A percentile compares a stretch with the other conserved stretches of the same genome.
phyloP scores from a whole-genome alignment of 2,888 invertebrate species.

The Scotopteryx bipunctaria region DNA sequence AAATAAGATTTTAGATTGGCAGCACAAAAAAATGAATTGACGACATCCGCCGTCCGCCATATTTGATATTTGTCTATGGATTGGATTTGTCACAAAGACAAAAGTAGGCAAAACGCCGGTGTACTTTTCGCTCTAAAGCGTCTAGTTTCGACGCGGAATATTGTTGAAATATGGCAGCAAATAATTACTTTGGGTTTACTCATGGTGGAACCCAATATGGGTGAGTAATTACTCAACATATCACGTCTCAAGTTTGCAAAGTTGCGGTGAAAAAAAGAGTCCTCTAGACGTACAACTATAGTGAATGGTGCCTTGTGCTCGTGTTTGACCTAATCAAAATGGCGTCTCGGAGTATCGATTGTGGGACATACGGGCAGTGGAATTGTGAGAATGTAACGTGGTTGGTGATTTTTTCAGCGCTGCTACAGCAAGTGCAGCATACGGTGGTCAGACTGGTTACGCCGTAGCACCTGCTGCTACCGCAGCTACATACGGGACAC shows the following conservation, averaged over 20 bases:
- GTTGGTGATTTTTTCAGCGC: conserved; percentile 71
- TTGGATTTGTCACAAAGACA: conserved; percentile 7
- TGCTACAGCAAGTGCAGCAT: conserved; percentile 91
- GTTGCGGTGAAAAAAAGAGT: conserved; percentile 3
- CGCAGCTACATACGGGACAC: conserved; percentile 93
- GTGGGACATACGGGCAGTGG: conserved; percentile 40
- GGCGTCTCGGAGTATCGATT: conserved; percentile 74
- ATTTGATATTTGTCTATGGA: conserved; percentile 3
- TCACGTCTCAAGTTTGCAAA: not conserved
- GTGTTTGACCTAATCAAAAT: conserved; percentile 75
- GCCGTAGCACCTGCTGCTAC: conserved; percentile 92
- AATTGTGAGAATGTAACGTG: conserved; percentile 31
- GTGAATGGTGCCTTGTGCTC: conserved; percentile 67
- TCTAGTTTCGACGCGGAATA: conserved; percentile 74
- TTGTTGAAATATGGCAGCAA: conserved; percentile 90
- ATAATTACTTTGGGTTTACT: conserved; percentile 97
- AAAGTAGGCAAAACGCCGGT: conserved; percentile 62
- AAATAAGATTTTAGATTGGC: not conserved
- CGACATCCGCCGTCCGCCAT: not conserved
- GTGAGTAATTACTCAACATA: conserved; percentile 76
- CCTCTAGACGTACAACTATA: conserved; percentile 40
- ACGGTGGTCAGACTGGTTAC: conserved; percentile 93
- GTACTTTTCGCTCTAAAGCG: conserved; percentile 67
- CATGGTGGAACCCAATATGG: conserved; percentile 97
- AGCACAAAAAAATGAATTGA: not conserved